Base-by-base conservation (phyloP, 2,888 invertebrate species). In the Ennomos erosarius region DNA sequence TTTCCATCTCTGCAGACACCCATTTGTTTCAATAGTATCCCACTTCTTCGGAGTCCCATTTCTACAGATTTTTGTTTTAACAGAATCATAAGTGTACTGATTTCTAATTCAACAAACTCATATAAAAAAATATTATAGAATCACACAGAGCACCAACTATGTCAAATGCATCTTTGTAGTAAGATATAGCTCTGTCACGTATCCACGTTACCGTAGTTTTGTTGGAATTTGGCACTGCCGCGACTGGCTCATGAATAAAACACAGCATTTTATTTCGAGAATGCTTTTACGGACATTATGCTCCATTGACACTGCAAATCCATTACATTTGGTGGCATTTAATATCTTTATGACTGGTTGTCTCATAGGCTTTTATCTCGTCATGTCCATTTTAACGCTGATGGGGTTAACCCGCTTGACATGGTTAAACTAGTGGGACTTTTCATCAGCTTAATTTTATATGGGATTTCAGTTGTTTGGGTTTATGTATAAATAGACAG, bases 191-290 rank as follows among this genome's bases (percentile, higher is more conserved):
- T 6, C 59, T 51, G 55, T 47, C 39, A 44, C 26, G 9, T 1
- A n/a, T 55, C 11, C 34, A 12, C n/a, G 5, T 16, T 9, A 9
- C 46, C 39, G 39, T 52, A 59, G 58, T 58, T 57, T 52, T 56
- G 55, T 52, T 58, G 55, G 66, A 63, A 58, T 67, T 66, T 64
- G 68, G 68, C 66, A 64, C 55, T 45, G 48, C 47, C 57, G 54
- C 39, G 37, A 43, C 42, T 9, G 45, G 37, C 49, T 68, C 66
- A 66, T 68, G 67, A 68, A 68, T 68, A 67, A 66, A 66, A 57
- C 56, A 56, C 50, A 48, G 44, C 48, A 47, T 61, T 58, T 64
- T 63, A 63, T 61, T 68, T 63, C 53, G 42, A 56, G 59, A 54
- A 57, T 53, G 46, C 55, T 62, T 59, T 68, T 55, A 62, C 40